Evolutionary conservation across 2,888 invertebrate genomes (phyloP), one percentile per base, ranked within the genome.

Genomic region (Caenorhabditis sp.): DNA sequence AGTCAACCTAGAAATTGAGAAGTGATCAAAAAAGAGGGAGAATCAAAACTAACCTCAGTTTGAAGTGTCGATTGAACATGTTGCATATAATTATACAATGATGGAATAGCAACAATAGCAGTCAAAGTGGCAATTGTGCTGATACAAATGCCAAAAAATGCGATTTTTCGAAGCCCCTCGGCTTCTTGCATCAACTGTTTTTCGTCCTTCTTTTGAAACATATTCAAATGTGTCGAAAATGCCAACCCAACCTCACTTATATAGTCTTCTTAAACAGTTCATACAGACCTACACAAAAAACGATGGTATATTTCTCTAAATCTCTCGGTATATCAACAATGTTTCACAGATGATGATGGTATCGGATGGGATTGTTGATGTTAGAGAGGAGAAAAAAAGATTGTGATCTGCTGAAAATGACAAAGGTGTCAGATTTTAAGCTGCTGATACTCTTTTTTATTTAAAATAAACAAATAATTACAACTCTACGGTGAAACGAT

Each of bases 31-130:
- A 43, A 43, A 6, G 14, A 53, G 12, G 21, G 3, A 10, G 27
- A 0, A 50, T 43, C 43, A 14, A 0, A 0, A 58, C 62, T 37
- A 23, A 84, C 77, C 79, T 85, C 85, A 27, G 81, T 83, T 65
- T 84, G 84, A n/a, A 87, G 79, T 10, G 83, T 76, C 19, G 84
- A 81, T 67, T 86, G 86, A 8, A 87, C 83, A 63, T 81, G 78
- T 58, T 85, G 85, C 76, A 86, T 83, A 78, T 87, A 87, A 73
- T 81, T 85, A 81, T 86, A 87, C 51, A 87, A 76, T 67, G 85
- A 81, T 21, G 87, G 87, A 54, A 87, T 80, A 60, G 83, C 81
- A 14, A 87, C 80, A 58, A 84, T 83, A 58, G 84, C 84, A 14
- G 84, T 83, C 57, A 86, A 63, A 6, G 83, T 84, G 19, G 87